These are phyloP conservation scores for Limnephilus auricula DNA, from an alignment of 2,888 invertebrate genomes.

Conservation along the genomic window DNA sequence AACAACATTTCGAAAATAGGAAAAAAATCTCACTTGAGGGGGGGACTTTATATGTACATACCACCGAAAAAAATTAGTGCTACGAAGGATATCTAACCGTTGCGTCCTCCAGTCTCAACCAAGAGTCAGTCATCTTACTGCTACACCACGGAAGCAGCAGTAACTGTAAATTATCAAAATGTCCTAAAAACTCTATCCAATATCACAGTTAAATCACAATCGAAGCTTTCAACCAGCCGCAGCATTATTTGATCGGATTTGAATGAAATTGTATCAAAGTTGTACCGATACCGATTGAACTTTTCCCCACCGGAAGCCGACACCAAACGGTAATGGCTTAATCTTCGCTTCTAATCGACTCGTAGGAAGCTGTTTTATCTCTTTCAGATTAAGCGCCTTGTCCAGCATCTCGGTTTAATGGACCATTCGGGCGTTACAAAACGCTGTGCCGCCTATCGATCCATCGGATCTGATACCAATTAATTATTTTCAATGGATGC, in stretches of 20 bases:
- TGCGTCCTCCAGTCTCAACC: no score
- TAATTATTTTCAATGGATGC: constrained; percentile 52
- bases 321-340: constrained; percentile 43
- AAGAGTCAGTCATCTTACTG: background rate
- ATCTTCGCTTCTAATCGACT: constrained; percentile 41
- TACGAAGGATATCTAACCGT: no score
- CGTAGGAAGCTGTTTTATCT: constrained; percentile 54
- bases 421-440: constrained; percentile 49
- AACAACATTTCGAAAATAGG: no score
- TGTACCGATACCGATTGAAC: background rate
- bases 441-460: constrained; percentile 52
- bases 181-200: background rate
- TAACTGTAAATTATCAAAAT: background rate
- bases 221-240: background rate
- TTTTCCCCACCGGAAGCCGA: constrained; percentile 28
- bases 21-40: no score
- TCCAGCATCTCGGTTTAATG: constrained; percentile 53
- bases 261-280: background rate
- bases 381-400: constrained; percentile 55
- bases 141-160: background rate
- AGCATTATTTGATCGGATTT: background rate
- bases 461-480: constrained; percentile 54
- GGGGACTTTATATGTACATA: no score
- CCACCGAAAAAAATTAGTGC: no score
- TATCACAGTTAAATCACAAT: background rate